Conservation (phyloP, 2,888 invertebrate genomes). For the Chrysina gloriosa region DNA sequence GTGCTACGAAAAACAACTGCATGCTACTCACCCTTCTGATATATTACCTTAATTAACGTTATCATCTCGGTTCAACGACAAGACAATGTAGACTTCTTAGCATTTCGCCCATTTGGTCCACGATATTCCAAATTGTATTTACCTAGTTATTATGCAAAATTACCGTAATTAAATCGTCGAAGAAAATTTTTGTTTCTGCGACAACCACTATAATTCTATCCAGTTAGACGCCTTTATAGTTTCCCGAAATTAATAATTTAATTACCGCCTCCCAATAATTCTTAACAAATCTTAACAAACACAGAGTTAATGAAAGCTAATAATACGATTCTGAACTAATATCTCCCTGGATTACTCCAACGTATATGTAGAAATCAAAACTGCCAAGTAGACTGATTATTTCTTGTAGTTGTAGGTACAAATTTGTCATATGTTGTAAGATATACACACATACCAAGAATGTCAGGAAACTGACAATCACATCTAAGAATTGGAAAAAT, state of each 20-base stretch:
- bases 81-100: constrained; percentile 26
- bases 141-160: constrained; percentile 11
- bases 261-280: too few species aligned
- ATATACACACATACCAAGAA: too few species aligned
- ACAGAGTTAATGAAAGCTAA: too few species aligned
- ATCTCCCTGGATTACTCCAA: too few species aligned
- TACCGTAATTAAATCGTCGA: constrained; percentile 12
- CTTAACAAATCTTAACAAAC: too few species aligned
- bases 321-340: too few species aligned
- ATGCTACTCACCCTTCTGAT: constrained; percentile 31
- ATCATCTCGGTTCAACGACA: constrained; percentile 23
- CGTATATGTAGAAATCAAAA: too few species aligned
- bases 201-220: background rate
- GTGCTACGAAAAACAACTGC: constrained; percentile 34
- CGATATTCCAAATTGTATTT: constrained; percentile 1
- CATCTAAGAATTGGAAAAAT: too few species aligned
- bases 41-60: constrained; percentile 38
- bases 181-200: background rate
- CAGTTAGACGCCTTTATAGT: background rate
- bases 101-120: background rate
- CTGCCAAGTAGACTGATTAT: too few species aligned
- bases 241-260: background rate
- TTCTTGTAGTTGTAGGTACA: too few species aligned
- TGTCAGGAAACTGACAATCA: too few species aligned
- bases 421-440: too few species aligned